Conservation (phyloP, 2,113 vertebrate genomes). For the Danionella cerebrum region DNA sequence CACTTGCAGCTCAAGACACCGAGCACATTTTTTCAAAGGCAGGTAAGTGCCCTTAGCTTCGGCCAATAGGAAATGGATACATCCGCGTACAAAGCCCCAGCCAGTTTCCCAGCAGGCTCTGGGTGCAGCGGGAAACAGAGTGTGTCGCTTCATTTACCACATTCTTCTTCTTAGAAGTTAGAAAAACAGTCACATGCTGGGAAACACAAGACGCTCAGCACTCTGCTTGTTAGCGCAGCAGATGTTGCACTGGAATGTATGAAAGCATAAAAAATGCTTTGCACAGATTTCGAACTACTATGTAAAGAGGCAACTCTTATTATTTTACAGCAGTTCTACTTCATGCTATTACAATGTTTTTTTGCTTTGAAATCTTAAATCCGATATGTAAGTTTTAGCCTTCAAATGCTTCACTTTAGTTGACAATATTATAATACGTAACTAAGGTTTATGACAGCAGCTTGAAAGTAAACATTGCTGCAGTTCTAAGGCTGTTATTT, state of each 20-base stretch:
- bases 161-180: background rate
- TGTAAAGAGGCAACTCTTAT: background rate
- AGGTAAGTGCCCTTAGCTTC: background rate
- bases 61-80: background rate
- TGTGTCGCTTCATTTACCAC: background rate
- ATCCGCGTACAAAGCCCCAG: slow-evolving; percentile 1
- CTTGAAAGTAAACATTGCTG: no score
- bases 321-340: background rate
- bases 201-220: background rate
- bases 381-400: no score
- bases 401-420: no score
- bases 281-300: background rate
- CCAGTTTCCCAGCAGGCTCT: slow-evolving; percentile 6
- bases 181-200: background rate
- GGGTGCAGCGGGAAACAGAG: background rate
- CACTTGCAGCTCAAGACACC: background rate
- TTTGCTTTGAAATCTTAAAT: no score
- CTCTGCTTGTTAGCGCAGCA: background rate
- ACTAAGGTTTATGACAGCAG: no score
- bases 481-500: no score
- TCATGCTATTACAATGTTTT: background rate
- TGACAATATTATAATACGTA: no score
- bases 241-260: background rate
- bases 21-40: background rate
- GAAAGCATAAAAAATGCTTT: background rate